Base-by-base conservation (phyloP, 2,888 invertebrate species). In the Ametastegia equiseti region DNA sequence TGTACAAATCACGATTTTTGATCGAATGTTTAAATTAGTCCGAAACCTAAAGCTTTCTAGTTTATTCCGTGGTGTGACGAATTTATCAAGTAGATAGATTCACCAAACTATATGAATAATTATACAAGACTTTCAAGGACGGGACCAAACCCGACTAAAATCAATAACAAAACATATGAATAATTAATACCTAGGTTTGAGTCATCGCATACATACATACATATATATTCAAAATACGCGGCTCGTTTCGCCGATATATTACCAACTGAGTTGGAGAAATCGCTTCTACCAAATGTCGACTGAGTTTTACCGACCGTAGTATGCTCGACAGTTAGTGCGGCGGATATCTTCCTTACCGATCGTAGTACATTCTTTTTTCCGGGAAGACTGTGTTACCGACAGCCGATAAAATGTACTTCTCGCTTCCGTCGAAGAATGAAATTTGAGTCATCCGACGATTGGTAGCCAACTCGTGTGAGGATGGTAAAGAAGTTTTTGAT, bases 111-210 rank as follows among this genome's bases (percentile, higher is more conserved):
- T n/a, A n/a, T 15, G 42, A 47, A 47, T 23, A 45, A 27, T 71
- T 47, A 71, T 47, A 15, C n/a, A n/a, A n/a, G n/a, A n/a, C 47
- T 27, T 71, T 47, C 45, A 47, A 71, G 71, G 45, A 45, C 75
- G 19, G 54, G 33, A 54, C 33, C 27, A 47, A 73, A 50, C 36
- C 13, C 15, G 11, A 13, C 5, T 54, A 11, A 30, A 36, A 75
- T 75, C 54, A n/a, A 54, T 50, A 50, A 45, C 19, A 36, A 54
- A n/a, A 54, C 54, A 54, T n/a, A 19, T 33, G 33, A 54, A 75
- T 45, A 45, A 71, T 71, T 71, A 47, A 71, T 13, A 71, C 71
- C 39, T 11, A n/a, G 65, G 36, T 67, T 39, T 7, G 19, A 39
- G 36, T 19, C n/a, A 39, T 67, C 65, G 65, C 39, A 39, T 3